Base-by-base conservation (phyloP, 2,113 vertebrate species). In the human region DNA sequence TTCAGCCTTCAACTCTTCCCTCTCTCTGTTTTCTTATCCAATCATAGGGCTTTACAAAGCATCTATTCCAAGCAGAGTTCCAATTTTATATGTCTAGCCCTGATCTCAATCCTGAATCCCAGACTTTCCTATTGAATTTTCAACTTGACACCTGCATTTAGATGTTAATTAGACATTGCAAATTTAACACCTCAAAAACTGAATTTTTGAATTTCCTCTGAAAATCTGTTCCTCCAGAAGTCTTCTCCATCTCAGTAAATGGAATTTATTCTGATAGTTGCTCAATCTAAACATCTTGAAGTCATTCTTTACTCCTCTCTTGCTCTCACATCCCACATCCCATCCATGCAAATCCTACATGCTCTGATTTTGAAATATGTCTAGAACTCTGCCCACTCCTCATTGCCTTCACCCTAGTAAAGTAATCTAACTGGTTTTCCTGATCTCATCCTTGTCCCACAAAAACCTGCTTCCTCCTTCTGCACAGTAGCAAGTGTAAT, bases 121-220 rank as follows among this genome's bases (percentile, higher is more conserved):
- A 88, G 32, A 75, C 27, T 90, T 81, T 70, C 25, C 55, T 76
- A 70, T 91, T 94, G 17, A 72, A 2, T 85, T 94, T 96, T 85
- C 72, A 81, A 3, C 35, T 93, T 68, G 73, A 85, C 45, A 57
- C 80, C 72, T 95, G 38, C 27, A 84, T 57, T 73, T 80, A 76
- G 25, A 57, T 75, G 64, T 92, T 96, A 80, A 38, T 83, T 88
- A 93, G 92, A 84, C 64, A 89, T 84, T 85, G 90, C 76, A 92
- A 85, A 83, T 78, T n/a, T 45, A 78, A 89, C 73, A 86, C 10
- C 23, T 70, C 64, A 57, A 70, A 45, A 92, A 32, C 48, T 84
- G 68, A 73, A 72, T 57, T 96, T 88, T 70, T 5, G 50, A 79
- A 70, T 94, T 96, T 93, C 84, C 64, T 94, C 92, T 40, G 78